Percentiles rank a stretch among this genome's conserved stretches.
Evolutionary conservation across 2,888 invertebrate species (phyloP).

Genomic region (Chirona hameri): DNA sequence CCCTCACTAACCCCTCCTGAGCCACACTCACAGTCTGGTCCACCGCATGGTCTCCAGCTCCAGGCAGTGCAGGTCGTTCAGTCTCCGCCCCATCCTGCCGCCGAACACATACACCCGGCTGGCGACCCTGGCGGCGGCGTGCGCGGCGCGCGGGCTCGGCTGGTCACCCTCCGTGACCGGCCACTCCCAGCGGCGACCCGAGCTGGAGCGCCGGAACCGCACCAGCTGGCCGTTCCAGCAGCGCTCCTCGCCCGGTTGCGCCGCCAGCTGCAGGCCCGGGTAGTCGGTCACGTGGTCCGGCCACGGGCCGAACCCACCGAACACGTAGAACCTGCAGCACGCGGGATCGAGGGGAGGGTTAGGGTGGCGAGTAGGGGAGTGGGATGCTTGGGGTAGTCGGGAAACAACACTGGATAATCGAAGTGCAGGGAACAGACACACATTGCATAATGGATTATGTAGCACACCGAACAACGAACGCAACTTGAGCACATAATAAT

Average conservation of each 20-base stretch:
- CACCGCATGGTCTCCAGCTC: slow-evolving; percentile 32
- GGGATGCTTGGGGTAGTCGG: no score
- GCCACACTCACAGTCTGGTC: slow-evolving; percentile 35
- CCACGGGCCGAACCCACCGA: slow-evolving; percentile 3
- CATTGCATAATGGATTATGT: no score
- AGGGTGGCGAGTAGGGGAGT: not conserved
- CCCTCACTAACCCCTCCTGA: no score
- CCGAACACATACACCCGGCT: slow-evolving; percentile 37
- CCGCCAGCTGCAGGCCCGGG: not conserved
- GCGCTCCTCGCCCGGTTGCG: not conserved
- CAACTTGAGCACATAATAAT: no score
- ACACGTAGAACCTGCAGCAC: not conserved
- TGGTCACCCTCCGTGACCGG: slow-evolving; percentile 32
- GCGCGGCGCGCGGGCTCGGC: slow-evolving; percentile 37
- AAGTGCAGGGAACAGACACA: no score
- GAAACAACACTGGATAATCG: no score
- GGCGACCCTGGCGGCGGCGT: slow-evolving; percentile 35
- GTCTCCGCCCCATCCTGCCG: slow-evolving; percentile 34
- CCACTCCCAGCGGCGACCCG: slow-evolving; percentile 34
- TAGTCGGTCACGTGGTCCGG: not conserved
- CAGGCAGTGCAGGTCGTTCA: slow-evolving; percentile 37
- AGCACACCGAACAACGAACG: no score
- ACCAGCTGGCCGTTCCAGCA: slow-evolving; percentile 22
- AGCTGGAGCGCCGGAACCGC: not conserved
- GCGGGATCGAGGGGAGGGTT: not conserved